phyloP scores from a whole-genome alignment of 2,888 invertebrate genomes.

The Cheilosia scutellata region DNA sequence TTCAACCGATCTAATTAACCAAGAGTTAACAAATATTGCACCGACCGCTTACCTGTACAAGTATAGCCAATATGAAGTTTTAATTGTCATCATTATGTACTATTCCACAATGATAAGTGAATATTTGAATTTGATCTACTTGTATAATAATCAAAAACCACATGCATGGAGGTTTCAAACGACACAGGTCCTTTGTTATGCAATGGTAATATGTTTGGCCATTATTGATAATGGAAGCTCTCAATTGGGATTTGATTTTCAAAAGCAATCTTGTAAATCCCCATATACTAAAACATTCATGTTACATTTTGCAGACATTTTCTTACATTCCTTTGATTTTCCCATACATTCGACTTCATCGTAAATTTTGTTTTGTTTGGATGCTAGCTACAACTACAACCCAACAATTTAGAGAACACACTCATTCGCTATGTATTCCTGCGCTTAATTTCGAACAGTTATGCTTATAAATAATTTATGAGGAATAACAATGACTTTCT shows the following conservation, averaged over 20 bases:
- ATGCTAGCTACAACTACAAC: background rate
- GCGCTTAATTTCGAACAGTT: slow-evolving; percentile 36
- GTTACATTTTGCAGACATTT: background rate
- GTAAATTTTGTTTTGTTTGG: slow-evolving; percentile 6
- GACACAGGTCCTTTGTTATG: too few species aligned
- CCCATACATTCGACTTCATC: background rate
- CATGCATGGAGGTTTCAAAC: too few species aligned
- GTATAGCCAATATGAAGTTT: too few species aligned
- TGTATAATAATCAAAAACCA: background rate
- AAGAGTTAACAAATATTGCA: too few species aligned
- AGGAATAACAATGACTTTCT: slow-evolving; percentile 53
- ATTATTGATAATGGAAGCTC: slow-evolving; percentile 2
- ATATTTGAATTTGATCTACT: too few species aligned
- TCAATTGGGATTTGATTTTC: background rate
- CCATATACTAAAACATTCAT: background rate
- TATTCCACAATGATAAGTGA: too few species aligned
- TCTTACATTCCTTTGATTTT: slow-evolving; percentile 9
- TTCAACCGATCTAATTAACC: too few species aligned
- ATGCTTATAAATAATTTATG: slow-evolving; percentile 65
- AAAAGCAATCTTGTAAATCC: background rate
- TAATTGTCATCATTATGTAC: too few species aligned
- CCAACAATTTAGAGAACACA: slow-evolving; percentile 4
- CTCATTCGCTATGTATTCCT: slow-evolving; percentile 14
- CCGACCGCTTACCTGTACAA: too few species aligned
- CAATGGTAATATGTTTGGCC: background rate